Conservation (phyloP, 2,888 invertebrate species). For the Acanthopleura granulata region DNA sequence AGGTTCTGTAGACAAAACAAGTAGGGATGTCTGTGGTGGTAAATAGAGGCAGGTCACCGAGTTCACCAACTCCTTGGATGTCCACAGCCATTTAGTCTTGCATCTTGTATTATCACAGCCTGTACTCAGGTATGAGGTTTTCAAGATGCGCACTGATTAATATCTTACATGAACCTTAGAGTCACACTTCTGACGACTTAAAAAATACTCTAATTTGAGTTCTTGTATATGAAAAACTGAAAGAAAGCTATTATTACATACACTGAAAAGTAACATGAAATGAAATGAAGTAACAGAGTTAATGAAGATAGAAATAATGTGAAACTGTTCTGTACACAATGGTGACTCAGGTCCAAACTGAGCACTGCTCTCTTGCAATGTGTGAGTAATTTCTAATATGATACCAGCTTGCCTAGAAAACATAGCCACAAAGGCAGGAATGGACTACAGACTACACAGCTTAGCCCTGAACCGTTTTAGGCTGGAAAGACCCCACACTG, state of each 20-base stretch:
- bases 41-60: background rate
- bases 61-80: background rate
- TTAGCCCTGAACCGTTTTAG: too few relatives aligned
- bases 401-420: too few relatives aligned
- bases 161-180: background rate
- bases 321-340: too few relatives aligned
- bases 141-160: conserved; percentile 28
- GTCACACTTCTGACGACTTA: background rate
- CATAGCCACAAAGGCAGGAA: conserved; percentile 43
- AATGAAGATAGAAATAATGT: too few relatives aligned
- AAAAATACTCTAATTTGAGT: background rate
- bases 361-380: background rate
- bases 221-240: background rate
- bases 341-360: too few relatives aligned
- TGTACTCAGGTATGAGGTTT: conserved; percentile 29
- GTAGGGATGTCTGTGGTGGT: conserved; percentile 7
- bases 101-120: conserved; percentile 36
- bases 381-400: too few relatives aligned
- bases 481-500: too few relatives aligned
- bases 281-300: too few relatives aligned
- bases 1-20: too few relatives aligned
- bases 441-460: too few relatives aligned
- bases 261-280: too few relatives aligned
- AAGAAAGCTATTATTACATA: too few relatives aligned
- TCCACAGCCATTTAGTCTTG: conserved; percentile 28